phyloP scores from a whole-genome alignment of 2,797 vertebrate genomes.

The Anguilla marmorata region DNA sequence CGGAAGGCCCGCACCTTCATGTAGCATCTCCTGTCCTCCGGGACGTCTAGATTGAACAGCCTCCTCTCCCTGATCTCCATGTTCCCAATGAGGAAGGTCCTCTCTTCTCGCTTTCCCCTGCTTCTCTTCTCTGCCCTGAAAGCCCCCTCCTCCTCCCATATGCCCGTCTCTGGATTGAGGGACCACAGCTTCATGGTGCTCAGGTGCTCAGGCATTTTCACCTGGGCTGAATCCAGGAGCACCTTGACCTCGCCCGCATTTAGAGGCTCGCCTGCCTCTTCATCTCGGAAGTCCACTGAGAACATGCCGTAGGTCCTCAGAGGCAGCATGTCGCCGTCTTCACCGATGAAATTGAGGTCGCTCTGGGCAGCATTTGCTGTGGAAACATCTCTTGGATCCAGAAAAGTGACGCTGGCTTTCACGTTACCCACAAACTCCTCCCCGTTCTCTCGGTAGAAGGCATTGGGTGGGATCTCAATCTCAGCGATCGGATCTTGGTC shows the following conservation, averaged over 20 bases:
- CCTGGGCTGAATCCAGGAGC: slow-evolving; percentile 85
- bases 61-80: slow-evolving; percentile 97
- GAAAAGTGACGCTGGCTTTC: slow-evolving; percentile 91
- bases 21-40: slow-evolving; percentile 92
- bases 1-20: slow-evolving; percentile 92
- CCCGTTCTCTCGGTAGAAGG: slow-evolving; percentile 90
- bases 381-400: slow-evolving; percentile 90
- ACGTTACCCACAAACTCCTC: slow-evolving; percentile 88
- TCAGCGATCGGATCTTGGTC: slow-evolving; percentile 86
- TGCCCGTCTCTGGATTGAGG: slow-evolving; percentile 89
- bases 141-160: slow-evolving; percentile 95
- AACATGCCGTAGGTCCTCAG: slow-evolving; percentile 98
- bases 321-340: slow-evolving; percentile 87
- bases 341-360: slow-evolving; percentile 89
- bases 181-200: slow-evolving; percentile 95
- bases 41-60: slow-evolving; percentile 95
- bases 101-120: slow-evolving; percentile 86
- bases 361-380: slow-evolving; percentile 86
- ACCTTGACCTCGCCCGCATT: slow-evolving; percentile 93
- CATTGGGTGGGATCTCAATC: slow-evolving; percentile 87
- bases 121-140: slow-evolving; percentile 79
- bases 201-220: slow-evolving; percentile 88
- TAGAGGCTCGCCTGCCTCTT: slow-evolving; percentile 79
- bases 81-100: slow-evolving; percentile 94
- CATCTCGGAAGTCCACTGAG: slow-evolving; percentile 89